phyloP scores from a whole-genome alignment of 2,888 invertebrate genomes.

The Furcula furcula region DNA sequence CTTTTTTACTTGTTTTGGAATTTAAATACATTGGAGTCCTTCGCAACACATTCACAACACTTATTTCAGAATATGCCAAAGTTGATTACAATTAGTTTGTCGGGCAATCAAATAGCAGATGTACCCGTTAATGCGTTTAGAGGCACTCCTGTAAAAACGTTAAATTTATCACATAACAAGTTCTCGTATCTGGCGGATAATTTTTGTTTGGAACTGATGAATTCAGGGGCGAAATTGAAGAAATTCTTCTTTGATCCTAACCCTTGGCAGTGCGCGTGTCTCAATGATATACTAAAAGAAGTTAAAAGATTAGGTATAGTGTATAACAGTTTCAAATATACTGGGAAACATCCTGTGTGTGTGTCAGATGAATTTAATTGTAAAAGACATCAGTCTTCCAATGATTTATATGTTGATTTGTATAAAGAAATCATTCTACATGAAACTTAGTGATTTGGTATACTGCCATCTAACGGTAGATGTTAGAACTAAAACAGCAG shows the following conservation, averaged over 20 bases:
- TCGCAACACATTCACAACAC: too few relatives aligned
- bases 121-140: conserved; percentile 55
- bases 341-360: conserved; percentile 57
- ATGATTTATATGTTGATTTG: conserved; percentile 43
- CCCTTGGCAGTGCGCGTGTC: conserved; percentile 69
- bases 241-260: conserved; percentile 66
- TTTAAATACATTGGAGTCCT: too few relatives aligned
- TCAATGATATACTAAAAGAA: conserved; percentile 54
- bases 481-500: not conserved
- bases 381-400: conserved; percentile 47
- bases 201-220: conserved; percentile 58
- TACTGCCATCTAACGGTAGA: conserved; percentile 13
- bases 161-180: conserved; percentile 58
- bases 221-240: conserved; percentile 48
- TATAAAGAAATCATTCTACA: conserved; percentile 34
- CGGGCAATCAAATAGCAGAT: conserved; percentile 51
- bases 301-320: conserved; percentile 46
- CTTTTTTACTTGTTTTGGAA: too few relatives aligned
- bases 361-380: conserved; percentile 50
- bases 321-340: conserved; percentile 50
- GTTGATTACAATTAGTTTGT: conserved; percentile 51
- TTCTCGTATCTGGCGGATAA: conserved; percentile 61
- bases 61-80: conserved; percentile 49
- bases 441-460: conserved; percentile 1
- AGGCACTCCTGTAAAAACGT: conserved; percentile 48